Percentiles rank a stretch among this genome's conserved stretches.
phyloP scores from a whole-genome alignment of 2,888 invertebrate genomes.

The Lithophane ornitopus region DNA sequence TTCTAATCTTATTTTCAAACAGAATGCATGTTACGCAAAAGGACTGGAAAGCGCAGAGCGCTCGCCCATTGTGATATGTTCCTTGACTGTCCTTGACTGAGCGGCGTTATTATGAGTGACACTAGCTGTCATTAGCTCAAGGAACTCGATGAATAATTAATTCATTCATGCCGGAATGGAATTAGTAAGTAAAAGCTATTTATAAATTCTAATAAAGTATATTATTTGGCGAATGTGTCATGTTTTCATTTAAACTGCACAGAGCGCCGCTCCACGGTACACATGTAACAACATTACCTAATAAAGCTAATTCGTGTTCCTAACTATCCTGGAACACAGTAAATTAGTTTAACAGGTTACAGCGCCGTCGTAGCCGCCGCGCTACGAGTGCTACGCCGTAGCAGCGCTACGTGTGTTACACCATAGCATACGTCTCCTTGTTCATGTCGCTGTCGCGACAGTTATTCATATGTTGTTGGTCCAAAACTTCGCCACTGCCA shows the following conservation, averaged over 20 bases:
- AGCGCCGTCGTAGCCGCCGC: not conserved
- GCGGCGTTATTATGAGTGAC: not conserved
- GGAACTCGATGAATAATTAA: not conserved
- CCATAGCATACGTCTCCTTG: no score
- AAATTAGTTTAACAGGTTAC: slow-evolving; percentile 58
- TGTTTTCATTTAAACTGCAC: slow-evolving; percentile 40
- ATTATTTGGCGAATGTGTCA: slow-evolving; percentile 9
- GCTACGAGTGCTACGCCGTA: slow-evolving; percentile 40
- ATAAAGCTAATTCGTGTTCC: slow-evolving; percentile 38
- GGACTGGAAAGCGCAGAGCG: not conserved
- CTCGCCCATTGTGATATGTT: no score
- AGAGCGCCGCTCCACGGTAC: not conserved
- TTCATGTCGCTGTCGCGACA: no score
- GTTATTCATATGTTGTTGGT: no score
- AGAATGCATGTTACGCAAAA: not conserved
- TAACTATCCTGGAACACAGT: slow-evolving; percentile 44
- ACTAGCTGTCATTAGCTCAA: not conserved
- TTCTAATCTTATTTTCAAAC: not conserved
- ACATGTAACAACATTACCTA: slow-evolving; percentile 25
- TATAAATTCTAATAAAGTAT: not conserved
- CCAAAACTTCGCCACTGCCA: no score
- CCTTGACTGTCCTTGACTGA: no score
- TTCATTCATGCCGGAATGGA: not conserved
- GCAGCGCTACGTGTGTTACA: not conserved
- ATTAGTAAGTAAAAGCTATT: not conserved